Conservation (phyloP, 2,113 vertebrate species). For the Leucosticte australis region DNA sequence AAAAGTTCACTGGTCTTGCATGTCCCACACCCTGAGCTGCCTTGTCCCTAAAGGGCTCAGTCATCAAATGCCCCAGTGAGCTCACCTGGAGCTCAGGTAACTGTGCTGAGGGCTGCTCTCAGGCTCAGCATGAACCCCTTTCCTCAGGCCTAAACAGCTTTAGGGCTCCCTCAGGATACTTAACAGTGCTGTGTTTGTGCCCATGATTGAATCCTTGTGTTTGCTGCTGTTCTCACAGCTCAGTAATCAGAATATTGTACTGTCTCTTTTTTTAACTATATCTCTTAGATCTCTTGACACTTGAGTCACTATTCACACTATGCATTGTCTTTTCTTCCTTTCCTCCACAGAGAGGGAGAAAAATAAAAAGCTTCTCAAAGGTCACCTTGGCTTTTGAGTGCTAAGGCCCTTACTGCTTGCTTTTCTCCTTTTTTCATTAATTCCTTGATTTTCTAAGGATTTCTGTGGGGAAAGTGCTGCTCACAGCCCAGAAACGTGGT, state of each 20-base stretch:
- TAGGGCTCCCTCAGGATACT: neutral
- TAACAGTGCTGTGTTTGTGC: neutral
- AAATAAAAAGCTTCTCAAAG: neutral
- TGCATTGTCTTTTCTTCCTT: neutral
- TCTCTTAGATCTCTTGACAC: neutral
- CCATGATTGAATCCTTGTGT: neutral
- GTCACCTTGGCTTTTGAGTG: neutral
- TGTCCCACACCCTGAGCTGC: neutral
- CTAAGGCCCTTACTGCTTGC: neutral
- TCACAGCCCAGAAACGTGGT: neutral
- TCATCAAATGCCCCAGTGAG: neutral
- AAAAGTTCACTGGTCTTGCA: neutral
- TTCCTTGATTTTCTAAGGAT: neutral
- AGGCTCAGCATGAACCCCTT: neutral
- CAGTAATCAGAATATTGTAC: neutral
- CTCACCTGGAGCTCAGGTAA: neutral
- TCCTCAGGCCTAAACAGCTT: neutral
- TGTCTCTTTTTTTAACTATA: neutral
- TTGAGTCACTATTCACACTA: neutral
- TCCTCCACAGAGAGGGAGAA: neutral
- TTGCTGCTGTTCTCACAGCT: neutral
- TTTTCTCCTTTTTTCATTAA: neutral
- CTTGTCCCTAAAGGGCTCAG: neutral
- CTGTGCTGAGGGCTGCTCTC: neutral
- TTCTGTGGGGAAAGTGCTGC: neutral